Evolutionary conservation across 2,888 invertebrate genomes (phyloP).

Genomic region (Cabera pusaria): DNA sequence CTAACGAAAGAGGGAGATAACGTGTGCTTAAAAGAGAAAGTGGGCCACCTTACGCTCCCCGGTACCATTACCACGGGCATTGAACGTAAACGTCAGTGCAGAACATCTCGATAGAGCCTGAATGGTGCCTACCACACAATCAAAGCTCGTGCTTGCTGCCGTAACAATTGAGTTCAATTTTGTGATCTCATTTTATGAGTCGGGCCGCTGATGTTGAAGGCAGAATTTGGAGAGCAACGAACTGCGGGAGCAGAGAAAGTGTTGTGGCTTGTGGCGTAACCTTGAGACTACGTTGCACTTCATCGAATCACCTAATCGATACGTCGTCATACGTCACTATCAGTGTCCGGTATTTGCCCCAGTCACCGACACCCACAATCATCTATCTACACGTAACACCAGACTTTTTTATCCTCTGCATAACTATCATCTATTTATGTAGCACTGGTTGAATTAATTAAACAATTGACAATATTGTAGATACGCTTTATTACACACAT

Average conservation of each 20-base stretch:
- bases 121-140: slow-evolving; percentile 29
- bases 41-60: slow-evolving; percentile 82
- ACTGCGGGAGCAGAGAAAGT: slow-evolving; percentile 73
- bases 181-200: slow-evolving; percentile 41
- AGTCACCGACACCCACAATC: slow-evolving; percentile 20
- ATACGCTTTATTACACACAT: no score
- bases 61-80: slow-evolving; percentile 79
- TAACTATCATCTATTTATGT: no score
- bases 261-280: slow-evolving; percentile 77
- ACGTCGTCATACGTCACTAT: slow-evolving; percentile 65
- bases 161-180: slow-evolving; percentile 38
- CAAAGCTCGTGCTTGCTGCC: slow-evolving; percentile 39
- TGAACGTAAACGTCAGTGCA: slow-evolving; percentile 76
- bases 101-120: slow-evolving; percentile 57
- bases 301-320: slow-evolving; percentile 71
- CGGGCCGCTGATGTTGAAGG: slow-evolving; percentile 56
- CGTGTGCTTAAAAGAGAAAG: slow-evolving; percentile 80
- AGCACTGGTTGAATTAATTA: no score
- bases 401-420: slow-evolving; percentile 10
- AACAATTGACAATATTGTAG: no score
- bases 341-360: slow-evolving; percentile 33
- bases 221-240: slow-evolving; percentile 80
- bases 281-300: slow-evolving; percentile 71
- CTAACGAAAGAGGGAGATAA: slow-evolving; percentile 64
- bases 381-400: slow-evolving; percentile 15